These are phyloP conservation scores for Tetramorium bicarinatum DNA, from an alignment of 2,888 invertebrate genomes.

Conservation along the genomic window DNA sequence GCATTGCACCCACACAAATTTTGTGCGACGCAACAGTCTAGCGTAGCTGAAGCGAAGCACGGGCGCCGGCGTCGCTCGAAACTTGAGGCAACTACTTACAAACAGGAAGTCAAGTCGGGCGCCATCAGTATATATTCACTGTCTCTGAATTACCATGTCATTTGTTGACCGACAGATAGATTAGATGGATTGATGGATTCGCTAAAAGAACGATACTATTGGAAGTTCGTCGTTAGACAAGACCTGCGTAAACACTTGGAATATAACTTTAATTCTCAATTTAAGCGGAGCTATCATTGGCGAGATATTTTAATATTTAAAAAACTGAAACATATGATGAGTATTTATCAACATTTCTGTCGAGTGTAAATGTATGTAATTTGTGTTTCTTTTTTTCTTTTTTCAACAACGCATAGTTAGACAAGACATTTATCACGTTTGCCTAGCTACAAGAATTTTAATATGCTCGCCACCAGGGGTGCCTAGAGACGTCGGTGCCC, in stretches of 20 bases:
- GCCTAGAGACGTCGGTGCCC: neutral
- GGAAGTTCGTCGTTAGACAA: neutral
- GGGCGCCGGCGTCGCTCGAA: slow-evolving; percentile 14
- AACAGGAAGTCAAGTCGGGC: neutral
- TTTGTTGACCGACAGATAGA: neutral
- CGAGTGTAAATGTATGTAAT: neutral
- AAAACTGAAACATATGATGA: neutral
- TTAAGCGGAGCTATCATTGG: neutral
- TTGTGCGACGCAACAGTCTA: slow-evolving; percentile 50
- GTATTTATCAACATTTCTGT: neutral
- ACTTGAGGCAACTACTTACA: neutral
- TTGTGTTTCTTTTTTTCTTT: neutral
- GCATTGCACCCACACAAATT: slow-evolving; percentile 49
- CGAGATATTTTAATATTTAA: neutral
- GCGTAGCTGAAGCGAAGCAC: slow-evolving; percentile 5
- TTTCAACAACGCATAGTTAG: neutral
- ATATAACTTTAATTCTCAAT: neutral
- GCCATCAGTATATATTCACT: neutral
- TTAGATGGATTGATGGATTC: neutral
- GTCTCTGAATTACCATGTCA: neutral
- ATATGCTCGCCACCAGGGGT: slow-evolving; percentile 2
- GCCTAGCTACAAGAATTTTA: slow-evolving; percentile 7
- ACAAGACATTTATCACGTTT: slow-evolving; percentile 16
- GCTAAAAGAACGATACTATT: neutral
- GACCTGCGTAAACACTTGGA: neutral